Evolutionary conservation across 2,888 invertebrate genomes (phyloP), one percentile per base, ranked within the genome.

Genomic region (Petrophora chlorosata): DNA sequence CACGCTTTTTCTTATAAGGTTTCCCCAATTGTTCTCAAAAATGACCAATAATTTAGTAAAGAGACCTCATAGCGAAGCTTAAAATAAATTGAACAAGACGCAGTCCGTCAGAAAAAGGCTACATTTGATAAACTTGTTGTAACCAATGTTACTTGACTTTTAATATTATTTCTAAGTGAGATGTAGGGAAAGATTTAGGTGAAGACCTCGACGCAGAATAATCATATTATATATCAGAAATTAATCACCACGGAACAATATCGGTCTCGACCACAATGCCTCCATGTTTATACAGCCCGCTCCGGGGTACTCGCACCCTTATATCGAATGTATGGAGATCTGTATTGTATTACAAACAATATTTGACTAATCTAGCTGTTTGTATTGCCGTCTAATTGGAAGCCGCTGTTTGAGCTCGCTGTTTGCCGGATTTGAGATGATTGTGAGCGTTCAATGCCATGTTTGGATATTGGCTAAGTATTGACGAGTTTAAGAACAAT

Each of bases 341-440:
- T 61, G 79, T 75, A 83, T 82, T 81, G 82, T 80, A 75, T 68
- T 69, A 76, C 75, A 80, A 82, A 82, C 82, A 83, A 80, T 82
- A 81, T 83, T 83, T 81, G 78, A 71, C 76, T 82, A 82, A 82
- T 84, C 82, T 76, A 71, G 69, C 67, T 79, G 78, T 79, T 82
- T 76, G 78, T 65, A 67, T 73, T 72, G 63, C 73, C 61, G 69
- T 71, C 78, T 82, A 82, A 84, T 84, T 84, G 83, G 77, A 79
- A 76, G 43, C 45, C 53, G 53, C 43, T 61, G 62, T 64, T 64
- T 61, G 63, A 54, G 51, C 51, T 36, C 36, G 25, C 36, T 60
- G 60, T 57, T 60, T 60, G 55, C 47, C 16, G 46, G 56, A 58
- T 56, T 54, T 56, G 50, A 54, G 50, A 52, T 36, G 60, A 58